Conservation (phyloP, 2,888 invertebrate species). For the Dasysyrphus albostriatus region DNA sequence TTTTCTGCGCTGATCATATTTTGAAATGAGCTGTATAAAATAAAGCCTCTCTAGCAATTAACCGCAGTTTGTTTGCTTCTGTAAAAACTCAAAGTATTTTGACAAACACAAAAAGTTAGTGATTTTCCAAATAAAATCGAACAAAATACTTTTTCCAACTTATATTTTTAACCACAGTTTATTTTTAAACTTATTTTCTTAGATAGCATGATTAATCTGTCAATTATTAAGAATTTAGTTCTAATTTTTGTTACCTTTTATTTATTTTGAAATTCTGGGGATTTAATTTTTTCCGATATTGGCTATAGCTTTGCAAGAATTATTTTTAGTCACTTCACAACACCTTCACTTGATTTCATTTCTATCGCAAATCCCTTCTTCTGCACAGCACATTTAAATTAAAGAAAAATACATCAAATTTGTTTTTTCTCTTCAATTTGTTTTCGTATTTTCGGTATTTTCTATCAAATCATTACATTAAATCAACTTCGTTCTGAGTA, state of each 20-base stretch:
- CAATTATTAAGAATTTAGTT: background rate
- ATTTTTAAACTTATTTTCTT: background rate
- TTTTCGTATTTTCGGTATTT: constrained; percentile 16
- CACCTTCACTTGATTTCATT: constrained; percentile 33
- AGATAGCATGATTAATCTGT: background rate
- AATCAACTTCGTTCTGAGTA: constrained; percentile 54
- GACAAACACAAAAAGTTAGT: background rate
- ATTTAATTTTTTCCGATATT: constrained; percentile 28
- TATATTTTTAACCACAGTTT: constrained; percentile 43
- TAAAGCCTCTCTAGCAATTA: background rate
- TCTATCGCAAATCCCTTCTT: constrained; percentile 28
- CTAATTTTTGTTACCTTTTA: background rate
- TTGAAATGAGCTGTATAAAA: background rate
- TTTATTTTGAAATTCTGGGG: constrained; percentile 12
- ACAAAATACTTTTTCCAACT: constrained; percentile 13
- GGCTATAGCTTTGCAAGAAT: constrained; percentile 27
- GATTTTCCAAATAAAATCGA: background rate
- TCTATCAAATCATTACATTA: constrained; percentile 57
- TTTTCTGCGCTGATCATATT: background rate
- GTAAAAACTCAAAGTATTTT: background rate
- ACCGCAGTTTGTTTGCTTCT: background rate
- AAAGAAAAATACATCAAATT: background rate
- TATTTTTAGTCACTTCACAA: constrained; percentile 15
- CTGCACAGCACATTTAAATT: constrained; percentile 47
- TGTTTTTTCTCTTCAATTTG: background rate